Conservation (phyloP, 2,888 invertebrate genomes). For the Himalopsyche japonica region DNA sequence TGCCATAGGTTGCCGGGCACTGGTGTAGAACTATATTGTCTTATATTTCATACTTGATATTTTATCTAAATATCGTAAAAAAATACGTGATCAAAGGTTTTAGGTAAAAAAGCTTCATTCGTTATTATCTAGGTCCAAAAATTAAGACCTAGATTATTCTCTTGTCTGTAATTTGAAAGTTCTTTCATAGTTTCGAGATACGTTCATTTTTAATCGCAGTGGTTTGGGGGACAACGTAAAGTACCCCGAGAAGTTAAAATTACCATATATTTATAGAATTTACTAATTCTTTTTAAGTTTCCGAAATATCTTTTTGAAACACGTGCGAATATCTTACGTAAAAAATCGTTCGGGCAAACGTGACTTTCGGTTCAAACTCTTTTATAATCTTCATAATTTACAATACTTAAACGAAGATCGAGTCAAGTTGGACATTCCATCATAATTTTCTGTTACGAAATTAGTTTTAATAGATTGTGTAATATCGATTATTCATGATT, state of each 20-base stretch:
- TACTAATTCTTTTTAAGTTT: neutral
- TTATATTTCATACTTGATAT: no score
- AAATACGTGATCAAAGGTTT: no score
- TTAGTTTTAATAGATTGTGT: neutral
- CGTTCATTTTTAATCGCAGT: neutral
- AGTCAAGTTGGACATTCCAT: neutral
- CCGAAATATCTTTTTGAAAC: neutral
- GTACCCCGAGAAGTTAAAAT: neutral
- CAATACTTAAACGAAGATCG: neutral
- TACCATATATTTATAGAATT: neutral
- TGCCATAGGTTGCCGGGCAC: no score
- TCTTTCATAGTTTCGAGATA: no score
- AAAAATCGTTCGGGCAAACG: neutral
- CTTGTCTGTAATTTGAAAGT: no score
- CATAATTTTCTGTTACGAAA: neutral
- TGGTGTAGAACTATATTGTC: no score
- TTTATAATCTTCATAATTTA: neutral
- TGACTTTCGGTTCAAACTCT: neutral
- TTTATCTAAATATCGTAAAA: no score
- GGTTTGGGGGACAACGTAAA: neutral
- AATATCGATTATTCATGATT: neutral
- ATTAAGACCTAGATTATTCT: no score
- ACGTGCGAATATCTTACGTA: neutral
- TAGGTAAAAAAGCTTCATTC: no score
- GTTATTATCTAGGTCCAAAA: no score